phyloP scores from a whole-genome alignment of 2,888 invertebrate species.

The Andrena chrysosceles region DNA sequence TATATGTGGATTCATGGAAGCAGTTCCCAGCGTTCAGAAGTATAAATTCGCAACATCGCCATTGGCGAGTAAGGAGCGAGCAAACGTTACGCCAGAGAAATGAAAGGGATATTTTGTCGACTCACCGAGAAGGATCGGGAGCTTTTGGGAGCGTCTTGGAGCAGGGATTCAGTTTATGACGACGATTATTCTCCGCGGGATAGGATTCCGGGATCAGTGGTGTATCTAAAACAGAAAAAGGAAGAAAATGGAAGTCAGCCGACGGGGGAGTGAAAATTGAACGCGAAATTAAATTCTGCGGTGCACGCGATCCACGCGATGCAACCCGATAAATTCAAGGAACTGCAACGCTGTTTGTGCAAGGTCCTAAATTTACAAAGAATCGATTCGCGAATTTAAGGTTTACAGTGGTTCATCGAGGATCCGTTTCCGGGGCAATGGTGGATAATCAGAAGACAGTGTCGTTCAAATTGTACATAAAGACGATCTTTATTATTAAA shows the following conservation, averaged over 20 bases:
- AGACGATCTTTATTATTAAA: constrained; percentile 83
- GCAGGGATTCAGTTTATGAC: constrained; percentile 29
- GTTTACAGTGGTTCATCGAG: too few relatives aligned
- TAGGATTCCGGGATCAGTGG: neutral
- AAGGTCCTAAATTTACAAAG: too few relatives aligned
- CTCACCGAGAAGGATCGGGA: constrained; percentile 34
- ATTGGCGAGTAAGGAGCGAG: neutral
- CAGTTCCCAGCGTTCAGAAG: neutral
- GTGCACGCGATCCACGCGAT: too few relatives aligned
- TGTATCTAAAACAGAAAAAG: neutral
- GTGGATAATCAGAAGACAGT: neutral
- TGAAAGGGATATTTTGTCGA: constrained; percentile 30
- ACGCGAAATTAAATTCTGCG: neutral
- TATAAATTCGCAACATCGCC: neutral
- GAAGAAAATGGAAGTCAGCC: neutral
- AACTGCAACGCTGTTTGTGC: too few relatives aligned
- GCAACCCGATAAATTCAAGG: too few relatives aligned
- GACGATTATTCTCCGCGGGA: constrained; percentile 23
- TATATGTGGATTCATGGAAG: too few relatives aligned
- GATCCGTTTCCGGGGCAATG: constrained; percentile 21
- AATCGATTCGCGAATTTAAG: too few relatives aligned
- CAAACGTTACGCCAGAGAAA: neutral
- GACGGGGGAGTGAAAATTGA: neutral
- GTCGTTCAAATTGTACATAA: constrained; percentile 81
- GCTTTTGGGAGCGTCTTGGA: constrained; percentile 23